A percentile compares a stretch with the other conserved stretches of the same genome.
phyloP scores from a whole-genome alignment of 2,113 vertebrate genomes.

The Callaeas wilsoni region DNA sequence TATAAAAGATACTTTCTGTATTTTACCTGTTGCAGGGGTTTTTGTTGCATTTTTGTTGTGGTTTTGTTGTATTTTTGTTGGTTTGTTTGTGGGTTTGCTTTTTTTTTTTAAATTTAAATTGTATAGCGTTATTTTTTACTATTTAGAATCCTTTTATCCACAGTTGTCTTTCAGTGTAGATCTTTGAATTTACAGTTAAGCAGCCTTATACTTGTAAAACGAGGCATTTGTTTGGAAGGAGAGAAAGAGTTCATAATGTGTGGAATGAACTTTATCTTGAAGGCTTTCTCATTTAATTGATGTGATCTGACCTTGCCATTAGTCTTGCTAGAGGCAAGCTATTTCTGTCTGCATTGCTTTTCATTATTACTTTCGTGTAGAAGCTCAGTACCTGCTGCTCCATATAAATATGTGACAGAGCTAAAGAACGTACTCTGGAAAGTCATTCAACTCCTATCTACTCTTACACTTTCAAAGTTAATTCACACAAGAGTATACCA shows the following conservation, averaged over 20 bases:
- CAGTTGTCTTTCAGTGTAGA: background rate
- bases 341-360: conserved; percentile 58
- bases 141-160: background rate
- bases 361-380: conserved; percentile 33
- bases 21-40: background rate
- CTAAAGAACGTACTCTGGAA: background rate
- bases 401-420: conserved; percentile 33
- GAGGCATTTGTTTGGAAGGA: background rate
- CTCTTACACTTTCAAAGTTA: conserved; percentile 5
- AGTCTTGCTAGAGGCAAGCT: conserved; percentile 59
- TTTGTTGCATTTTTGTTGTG: background rate
- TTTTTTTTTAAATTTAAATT: background rate
- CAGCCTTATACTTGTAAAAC: background rate
- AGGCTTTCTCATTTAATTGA: conserved; percentile 60
- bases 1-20: background rate
- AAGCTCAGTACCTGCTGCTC: conserved; percentile 34
- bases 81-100: too few species aligned
- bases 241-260: background rate
- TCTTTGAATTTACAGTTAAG: background rate
- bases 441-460: conserved; percentile 30
- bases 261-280: conserved; percentile 26
- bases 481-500: background rate
- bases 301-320: conserved; percentile 58
- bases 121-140: background rate
- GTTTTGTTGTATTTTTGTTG: background rate